Percentiles rank a stretch among this genome's conserved stretches.
Evolutionary conservation across 2,888 invertebrate species (phyloP).

Genomic region (Myopa tessellatipennis): DNA sequence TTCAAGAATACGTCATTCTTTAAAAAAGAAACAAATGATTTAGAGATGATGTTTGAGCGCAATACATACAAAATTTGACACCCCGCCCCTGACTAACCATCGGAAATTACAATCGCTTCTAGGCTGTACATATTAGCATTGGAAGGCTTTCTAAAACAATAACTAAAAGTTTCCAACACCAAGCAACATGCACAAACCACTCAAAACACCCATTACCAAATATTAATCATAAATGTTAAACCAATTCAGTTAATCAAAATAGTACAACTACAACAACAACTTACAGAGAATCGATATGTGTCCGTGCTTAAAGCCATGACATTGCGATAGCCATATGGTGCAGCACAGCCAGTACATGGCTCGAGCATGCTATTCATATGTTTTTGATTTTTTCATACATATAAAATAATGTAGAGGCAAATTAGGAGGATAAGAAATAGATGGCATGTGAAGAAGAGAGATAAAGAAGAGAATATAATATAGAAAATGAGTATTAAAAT

Average conservation of each 20-base stretch:
- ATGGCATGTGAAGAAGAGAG: conserved; percentile 38
- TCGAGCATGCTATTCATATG: conserved; percentile 72
- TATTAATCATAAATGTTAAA: background rate
- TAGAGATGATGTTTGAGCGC: background rate
- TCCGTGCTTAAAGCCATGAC: conserved; percentile 90
- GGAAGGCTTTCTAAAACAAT: no score
- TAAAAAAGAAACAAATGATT: background rate
- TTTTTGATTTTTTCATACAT: conserved; percentile 43
- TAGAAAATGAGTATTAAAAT: conserved; percentile 26
- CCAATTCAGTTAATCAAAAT: background rate
- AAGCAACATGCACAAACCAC: background rate
- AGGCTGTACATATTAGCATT: no score
- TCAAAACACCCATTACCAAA: background rate
- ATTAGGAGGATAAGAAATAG: conserved; percentile 35
- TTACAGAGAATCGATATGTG: conserved; percentile 86
- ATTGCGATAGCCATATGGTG: conserved; percentile 96
- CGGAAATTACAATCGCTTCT: background rate
- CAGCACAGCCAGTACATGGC: conserved; percentile 85
- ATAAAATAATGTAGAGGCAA: conserved; percentile 43
- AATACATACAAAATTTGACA: conserved; percentile 8
- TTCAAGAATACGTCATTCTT: conserved; percentile 27
- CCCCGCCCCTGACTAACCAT: background rate
- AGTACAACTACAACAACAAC: conserved; percentile 67
- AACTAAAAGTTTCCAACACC: background rate
- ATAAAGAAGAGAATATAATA: conserved; percentile 41